A percentile compares a stretch with the other conserved stretches of the same genome.
Conservation (phyloP, 1,140 invertebrate species). For the Drosophila kikkawai region DNA sequence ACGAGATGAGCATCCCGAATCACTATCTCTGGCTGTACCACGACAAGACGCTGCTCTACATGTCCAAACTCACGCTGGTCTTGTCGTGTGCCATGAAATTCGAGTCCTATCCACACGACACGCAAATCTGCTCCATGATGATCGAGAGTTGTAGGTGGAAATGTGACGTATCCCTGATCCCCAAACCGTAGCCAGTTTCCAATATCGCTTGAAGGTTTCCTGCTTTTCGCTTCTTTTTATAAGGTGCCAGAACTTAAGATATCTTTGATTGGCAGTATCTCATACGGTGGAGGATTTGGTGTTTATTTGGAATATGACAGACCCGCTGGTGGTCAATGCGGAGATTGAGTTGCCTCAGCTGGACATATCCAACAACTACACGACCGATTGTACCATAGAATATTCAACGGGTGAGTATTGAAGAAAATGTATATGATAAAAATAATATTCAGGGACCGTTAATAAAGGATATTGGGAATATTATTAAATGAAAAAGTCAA, state of each 20-base stretch:
- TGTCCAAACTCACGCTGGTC: conserved; percentile 96
- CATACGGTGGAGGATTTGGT: conserved; percentile 93
- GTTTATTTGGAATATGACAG: conserved; percentile 95
- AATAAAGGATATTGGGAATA: too few species aligned
- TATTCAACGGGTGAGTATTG: conserved; percentile 90
- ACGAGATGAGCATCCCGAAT: conserved; percentile 97
- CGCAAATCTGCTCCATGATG: conserved; percentile 96
- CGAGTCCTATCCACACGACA: conserved; percentile 95
- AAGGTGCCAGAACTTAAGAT: conserved; percentile 33
- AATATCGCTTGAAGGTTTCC: not conserved
- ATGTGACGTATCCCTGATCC: not conserved
- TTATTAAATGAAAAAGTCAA: too few species aligned
- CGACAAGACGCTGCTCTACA: conserved; percentile 95
- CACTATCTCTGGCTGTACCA: conserved; percentile 96
- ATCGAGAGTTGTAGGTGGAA: conserved; percentile 93
- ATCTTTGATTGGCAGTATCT: conserved; percentile 87
- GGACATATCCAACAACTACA: conserved; percentile 94
- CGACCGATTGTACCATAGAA: conserved; percentile 94
- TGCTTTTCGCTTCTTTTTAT: conserved; percentile 9
- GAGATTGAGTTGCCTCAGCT: conserved; percentile 95
- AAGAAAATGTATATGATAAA: not conserved
- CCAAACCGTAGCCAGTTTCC: not conserved
- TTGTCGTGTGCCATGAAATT: conserved; percentile 97
- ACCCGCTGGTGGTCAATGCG: conserved; percentile 93
- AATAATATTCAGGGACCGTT: too few species aligned